These are phyloP conservation scores for Chelonoidis abingdonii DNA, from an alignment of 2,113 vertebrate genomes.

Conservation along the genomic window DNA sequence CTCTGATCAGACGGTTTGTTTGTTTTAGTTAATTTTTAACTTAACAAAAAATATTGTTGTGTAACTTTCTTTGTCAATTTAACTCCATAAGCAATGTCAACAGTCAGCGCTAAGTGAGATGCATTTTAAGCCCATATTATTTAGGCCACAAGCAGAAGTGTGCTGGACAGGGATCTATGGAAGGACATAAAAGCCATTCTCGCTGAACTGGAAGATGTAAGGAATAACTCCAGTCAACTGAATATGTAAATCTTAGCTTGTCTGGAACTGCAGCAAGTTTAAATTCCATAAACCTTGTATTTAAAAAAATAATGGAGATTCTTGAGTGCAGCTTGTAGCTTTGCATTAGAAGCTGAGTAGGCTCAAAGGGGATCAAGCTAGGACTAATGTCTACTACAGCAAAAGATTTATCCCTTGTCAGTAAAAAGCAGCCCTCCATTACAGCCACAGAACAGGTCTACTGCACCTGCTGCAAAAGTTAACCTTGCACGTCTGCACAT, in stretches of 20 bases:
- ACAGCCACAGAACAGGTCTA: background rate
- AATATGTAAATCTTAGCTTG: background rate
- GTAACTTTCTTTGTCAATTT: background rate
- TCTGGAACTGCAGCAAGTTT: background rate
- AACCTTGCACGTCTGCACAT: background rate
- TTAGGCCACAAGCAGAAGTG: background rate
- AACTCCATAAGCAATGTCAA: background rate
- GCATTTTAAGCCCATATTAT: background rate
- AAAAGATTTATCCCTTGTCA: background rate
- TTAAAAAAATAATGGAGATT: background rate
- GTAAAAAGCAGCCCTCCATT: background rate
- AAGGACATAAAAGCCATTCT: background rate
- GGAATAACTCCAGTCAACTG: no score
- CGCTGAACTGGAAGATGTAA: background rate
- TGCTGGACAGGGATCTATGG: background rate
- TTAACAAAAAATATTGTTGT: background rate
- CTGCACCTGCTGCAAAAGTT: background rate
- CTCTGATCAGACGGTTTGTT: background rate
- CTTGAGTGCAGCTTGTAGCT: rapidly evolving
- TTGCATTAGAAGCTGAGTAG: background rate
- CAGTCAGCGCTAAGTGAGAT: background rate
- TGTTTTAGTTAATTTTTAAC: background rate
- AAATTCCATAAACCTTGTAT: background rate
- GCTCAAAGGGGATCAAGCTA: background rate
- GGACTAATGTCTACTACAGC: rapidly evolving